These are phyloP conservation scores for Saccopteryx bilineata DNA, from an alignment of 2,113 vertebrate species.

Conservation along the genomic window DNA sequence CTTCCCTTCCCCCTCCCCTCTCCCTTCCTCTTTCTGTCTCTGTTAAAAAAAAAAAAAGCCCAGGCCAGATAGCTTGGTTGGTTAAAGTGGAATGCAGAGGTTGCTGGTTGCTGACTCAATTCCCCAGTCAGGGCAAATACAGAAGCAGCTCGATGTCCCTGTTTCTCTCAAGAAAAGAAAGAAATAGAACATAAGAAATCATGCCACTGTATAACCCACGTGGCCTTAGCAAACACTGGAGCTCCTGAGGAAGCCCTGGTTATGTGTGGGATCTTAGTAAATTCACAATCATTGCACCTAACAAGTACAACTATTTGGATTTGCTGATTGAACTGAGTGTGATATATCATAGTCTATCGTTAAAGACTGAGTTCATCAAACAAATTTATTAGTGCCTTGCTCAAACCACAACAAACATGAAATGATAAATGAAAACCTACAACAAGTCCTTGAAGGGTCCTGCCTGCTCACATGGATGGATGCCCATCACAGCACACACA, in stretches of 20 bases:
- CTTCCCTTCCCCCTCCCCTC: no score
- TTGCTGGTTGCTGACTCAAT: no score
- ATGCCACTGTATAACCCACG: neutral
- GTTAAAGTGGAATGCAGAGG: no score
- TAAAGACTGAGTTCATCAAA: neutral
- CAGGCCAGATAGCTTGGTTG: no score
- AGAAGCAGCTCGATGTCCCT: no score
- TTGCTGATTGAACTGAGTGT: neutral
- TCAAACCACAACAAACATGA: neutral
- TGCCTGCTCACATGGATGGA: fast-evolving
- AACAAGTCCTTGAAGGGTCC: neutral
- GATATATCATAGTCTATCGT: neutral
- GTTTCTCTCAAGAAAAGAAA: no score
- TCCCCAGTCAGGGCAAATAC: no score
- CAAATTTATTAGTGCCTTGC: neutral
- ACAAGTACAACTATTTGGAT: neutral
- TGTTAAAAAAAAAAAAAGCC: no score
- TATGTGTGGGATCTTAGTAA: neutral
- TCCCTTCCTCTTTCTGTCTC: no score
- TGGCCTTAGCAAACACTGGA: neutral
- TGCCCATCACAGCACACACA: fast-evolving
- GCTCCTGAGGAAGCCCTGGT: neutral
- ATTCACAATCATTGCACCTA: neutral
- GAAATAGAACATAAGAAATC: neutral
- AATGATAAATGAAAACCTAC: neutral